Base-by-base conservation (phyloP, 2,797 vertebrate genomes). In the Triplophysa bombifrons region DNA sequence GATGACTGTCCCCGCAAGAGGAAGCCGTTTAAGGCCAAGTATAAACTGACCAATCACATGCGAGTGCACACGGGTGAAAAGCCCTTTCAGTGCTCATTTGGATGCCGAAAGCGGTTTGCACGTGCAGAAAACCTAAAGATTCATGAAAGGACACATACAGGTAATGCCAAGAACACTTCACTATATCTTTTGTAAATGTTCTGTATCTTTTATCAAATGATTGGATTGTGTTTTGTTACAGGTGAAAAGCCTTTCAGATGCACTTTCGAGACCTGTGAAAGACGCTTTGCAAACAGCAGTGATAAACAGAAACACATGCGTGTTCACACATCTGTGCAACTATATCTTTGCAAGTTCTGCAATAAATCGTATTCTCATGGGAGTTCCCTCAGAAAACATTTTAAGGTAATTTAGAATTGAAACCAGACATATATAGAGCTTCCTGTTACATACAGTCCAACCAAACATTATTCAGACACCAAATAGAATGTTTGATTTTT, bases 71-170 rank as follows among this genome's bases (percentile, higher is more conserved):
- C 65, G 1, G 74, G 41, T 16, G 65, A 76, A 48, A 76, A 76
- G 13, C 51, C 74, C 13, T 76, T 68, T 48, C 53, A 20, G 51
- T 68, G 74, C 41, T 60, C 74, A 0, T 68, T 48, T 25, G 41
- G 65, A 8, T 76, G 64, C 67, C 22, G 64, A 48, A 68, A 51
- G 9, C 38, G 14, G 17, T 76, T 76, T 34, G 38, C 74, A 2
- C 34, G 51, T 19, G 53, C 64, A 2, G 74, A 76, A 68, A 76
- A 76, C 65, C 53, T 34, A 11, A 76, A 68, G 34, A 68, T 76
- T 68, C 65, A 76, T 34, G 65, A 76, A 68, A 58, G 74, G 74
- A 76, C 74, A 12, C 74, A 76, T 60, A 76, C 74, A 60, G 74
- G 74, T 76, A 58, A 58, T 25, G 0, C 7, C 8, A n/a, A 38